A percentile compares a stretch with the other conserved stretches of the same genome.
These are phyloP conservation scores for Trissolcus japonicus DNA, from an alignment of 2,888 invertebrate species.

Conservation along the genomic window DNA sequence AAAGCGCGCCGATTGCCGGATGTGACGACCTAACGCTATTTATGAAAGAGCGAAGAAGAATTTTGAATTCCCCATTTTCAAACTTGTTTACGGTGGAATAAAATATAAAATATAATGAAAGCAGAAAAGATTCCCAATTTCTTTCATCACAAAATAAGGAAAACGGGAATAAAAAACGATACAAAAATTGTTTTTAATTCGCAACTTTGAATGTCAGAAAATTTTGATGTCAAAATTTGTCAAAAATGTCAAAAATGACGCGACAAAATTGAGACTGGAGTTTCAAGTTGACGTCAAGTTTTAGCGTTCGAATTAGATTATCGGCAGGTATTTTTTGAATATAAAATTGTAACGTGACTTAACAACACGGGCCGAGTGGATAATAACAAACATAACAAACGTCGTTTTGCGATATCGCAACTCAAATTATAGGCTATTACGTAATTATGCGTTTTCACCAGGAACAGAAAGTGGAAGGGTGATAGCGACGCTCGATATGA, in stretches of 20 bases:
- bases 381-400: constrained; percentile 45
- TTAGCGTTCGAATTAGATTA: too few species aligned
- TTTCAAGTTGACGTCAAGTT: too few species aligned
- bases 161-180: neutral
- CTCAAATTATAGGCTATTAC: constrained; percentile 40
- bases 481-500: constrained; percentile 3
- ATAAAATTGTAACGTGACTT: constrained; percentile 45
- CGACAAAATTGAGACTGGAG: too few species aligned
- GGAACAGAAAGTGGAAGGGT: constrained; percentile 10
- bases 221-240: too few species aligned
- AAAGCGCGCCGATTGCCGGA: constrained; percentile 23
- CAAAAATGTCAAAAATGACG: too few species aligned
- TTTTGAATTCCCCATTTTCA: neutral
- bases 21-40: constrained; percentile 1
- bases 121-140: neutral
- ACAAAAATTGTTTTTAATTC: too few species aligned
- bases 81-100: neutral
- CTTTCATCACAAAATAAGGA: too few species aligned
- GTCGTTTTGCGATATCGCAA: constrained; percentile 33
- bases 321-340: too few species aligned
- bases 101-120: neutral
- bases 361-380: constrained; percentile 43
- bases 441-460: constrained; percentile 36
- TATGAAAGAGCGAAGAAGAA: neutral
- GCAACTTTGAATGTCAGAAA: too few species aligned